Percentiles rank a stretch among this genome's conserved stretches.
Evolutionary conservation across 1,140 invertebrate genomes (phyloP).

Genomic region (Heliothis virescens): DNA sequence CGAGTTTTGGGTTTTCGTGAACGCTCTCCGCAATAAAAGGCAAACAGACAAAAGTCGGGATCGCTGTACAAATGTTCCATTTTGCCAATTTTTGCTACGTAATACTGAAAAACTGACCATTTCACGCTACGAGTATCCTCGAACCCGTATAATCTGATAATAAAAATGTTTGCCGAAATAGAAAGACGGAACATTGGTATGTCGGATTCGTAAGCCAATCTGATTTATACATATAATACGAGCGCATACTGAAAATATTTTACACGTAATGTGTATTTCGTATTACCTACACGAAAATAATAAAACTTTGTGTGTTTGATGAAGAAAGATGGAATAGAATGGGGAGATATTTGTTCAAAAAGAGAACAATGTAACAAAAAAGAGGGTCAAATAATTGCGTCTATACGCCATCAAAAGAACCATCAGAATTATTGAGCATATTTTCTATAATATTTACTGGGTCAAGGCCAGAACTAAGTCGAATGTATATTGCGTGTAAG

Average conservation of each 20-base stretch:
- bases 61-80: constrained; percentile 7
- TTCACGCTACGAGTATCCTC: constrained; percentile 28
- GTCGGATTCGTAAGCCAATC: constrained; percentile 30
- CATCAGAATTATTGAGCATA: too few relatives aligned
- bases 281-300: too few relatives aligned
- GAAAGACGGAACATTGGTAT: constrained; percentile 31
- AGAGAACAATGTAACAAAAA: too few relatives aligned
- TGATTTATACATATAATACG: constrained; percentile 25
- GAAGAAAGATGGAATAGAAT: too few relatives aligned
- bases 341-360: too few relatives aligned
- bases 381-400: too few relatives aligned
- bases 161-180: constrained; percentile 45
- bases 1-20: not conserved
- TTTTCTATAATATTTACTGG: too few relatives aligned
- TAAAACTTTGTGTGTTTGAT: too few relatives aligned
- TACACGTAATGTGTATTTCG: not conserved
- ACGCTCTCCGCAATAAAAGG: not conserved
- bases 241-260: constrained; percentile 23
- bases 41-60: not conserved
- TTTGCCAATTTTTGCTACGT: constrained; percentile 13
- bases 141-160: constrained; percentile 55
- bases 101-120: constrained; percentile 31
- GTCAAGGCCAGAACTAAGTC: not conserved
- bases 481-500: not conserved
- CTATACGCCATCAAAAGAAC: too few relatives aligned